Base-by-base conservation (phyloP, 2,113 vertebrate genomes). In the Lophius piscatorius region DNA sequence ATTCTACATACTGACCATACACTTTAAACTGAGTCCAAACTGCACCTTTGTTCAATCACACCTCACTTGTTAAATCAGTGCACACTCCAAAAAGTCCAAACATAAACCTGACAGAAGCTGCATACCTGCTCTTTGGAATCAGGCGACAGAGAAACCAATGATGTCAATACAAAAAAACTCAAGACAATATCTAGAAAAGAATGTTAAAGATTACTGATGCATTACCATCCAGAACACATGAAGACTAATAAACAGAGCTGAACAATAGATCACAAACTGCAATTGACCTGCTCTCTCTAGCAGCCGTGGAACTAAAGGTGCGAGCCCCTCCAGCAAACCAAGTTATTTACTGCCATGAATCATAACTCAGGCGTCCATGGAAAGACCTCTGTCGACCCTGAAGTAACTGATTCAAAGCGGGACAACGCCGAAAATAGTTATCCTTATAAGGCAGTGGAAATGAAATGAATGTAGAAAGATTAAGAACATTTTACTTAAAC, bases 301-400 rank as follows among this genome's bases (percentile, higher is more conserved):
- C 35, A 58, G 57, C 17, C 4, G 21, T 3, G 2, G 2, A 18
- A 16, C 24, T 26, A n/a, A 56, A 66, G 70, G 26, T 16, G 18
- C 24, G 44, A 40, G 36, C 14, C 42, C 7, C 51, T 79, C 68
- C 49, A 70, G 68, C 21, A 46, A 54, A 36, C 12, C 1, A 20
- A 51, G 65, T 34, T 58, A 63, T 77, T 79, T 80, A 74, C 76
- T 52, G 62, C 24, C 10, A 33, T 28, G 39, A n/a, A 38, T 65
- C 49, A 55, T 60, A 52, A 73, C 61, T 79, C 57, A n/a, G n/a
- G n/a, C n/a, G n/a, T n/a, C n/a, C n/a, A 74, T 34, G 72, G 79
- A 78, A 68, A 71, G 22, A 51, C 65, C 34, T 45, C 38, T 18
- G 58, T 71, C 65, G 71, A 58, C 40, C 34, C 9, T 2, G 3